phyloP scores from a whole-genome alignment of 2,113 vertebrate species.

The Lamprologus callipterus region DNA sequence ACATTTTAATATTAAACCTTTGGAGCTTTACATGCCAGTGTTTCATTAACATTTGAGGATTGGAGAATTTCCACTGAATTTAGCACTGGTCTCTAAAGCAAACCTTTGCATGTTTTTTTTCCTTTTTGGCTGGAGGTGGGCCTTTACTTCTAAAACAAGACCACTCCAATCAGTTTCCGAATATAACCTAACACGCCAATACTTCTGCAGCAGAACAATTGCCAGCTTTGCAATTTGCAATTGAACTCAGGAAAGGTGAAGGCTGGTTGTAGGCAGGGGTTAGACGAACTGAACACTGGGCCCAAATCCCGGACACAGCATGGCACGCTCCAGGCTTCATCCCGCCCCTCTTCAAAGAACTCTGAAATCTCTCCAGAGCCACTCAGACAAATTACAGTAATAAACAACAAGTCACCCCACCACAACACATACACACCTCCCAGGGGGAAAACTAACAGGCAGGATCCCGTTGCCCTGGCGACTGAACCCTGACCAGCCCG shows the following conservation, averaged over 20 bases:
- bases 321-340: slow-evolving; percentile 58
- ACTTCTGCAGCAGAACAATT: neutral
- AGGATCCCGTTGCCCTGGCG: slow-evolving; percentile 42
- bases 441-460: slow-evolving; percentile 49
- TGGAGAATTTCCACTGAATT: neutral
- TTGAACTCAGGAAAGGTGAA: neutral
- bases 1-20: neutral
- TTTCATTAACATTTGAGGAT: neutral
- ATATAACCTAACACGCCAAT: neutral
- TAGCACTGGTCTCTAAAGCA: neutral
- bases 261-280: neutral
- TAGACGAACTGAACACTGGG: slow-evolving; percentile 39
- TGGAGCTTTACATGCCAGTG: neutral
- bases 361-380: slow-evolving; percentile 59
- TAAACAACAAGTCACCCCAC: slow-evolving; percentile 59
- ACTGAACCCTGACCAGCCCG: slow-evolving; percentile 56
- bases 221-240: neutral
- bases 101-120: neutral
- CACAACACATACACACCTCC: slow-evolving; percentile 30
- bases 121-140: neutral
- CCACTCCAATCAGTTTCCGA: neutral
- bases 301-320: slow-evolving; percentile 47
- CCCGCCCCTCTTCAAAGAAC: slow-evolving; percentile 55
- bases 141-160: neutral
- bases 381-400: slow-evolving; percentile 70